Percentiles rank a stretch among this genome's conserved stretches.
phyloP scores from a whole-genome alignment of 2,888 invertebrate species.

The Stenoptilia bipunctidactyla region DNA sequence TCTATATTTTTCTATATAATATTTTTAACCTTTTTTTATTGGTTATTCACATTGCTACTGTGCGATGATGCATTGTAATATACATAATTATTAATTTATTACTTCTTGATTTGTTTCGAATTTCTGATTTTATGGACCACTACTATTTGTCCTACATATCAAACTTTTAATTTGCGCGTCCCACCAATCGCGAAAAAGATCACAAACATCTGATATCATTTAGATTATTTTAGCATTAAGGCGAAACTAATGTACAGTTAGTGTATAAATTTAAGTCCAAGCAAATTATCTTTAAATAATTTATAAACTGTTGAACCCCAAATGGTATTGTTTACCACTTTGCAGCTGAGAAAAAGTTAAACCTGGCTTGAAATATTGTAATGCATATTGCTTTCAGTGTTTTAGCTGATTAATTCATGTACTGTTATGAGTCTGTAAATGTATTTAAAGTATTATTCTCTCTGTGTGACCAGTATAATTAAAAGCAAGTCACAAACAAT shows the following conservation, averaged over 20 bases:
- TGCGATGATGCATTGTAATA: constrained; percentile 43
- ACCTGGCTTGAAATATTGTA: constrained; percentile 52
- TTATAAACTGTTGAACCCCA: constrained; percentile 55
- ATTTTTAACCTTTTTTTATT: constrained; percentile 41
- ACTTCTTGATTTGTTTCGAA: constrained; percentile 32
- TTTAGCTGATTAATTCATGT: constrained; percentile 50
- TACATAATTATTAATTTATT: constrained; percentile 43
- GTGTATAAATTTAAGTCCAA: constrained; percentile 71
- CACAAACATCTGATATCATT: constrained; percentile 52
- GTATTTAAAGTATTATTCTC: constrained; percentile 28
- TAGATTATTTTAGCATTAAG: constrained; percentile 73
- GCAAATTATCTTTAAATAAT: constrained; percentile 60
- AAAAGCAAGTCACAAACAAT: constrained; percentile 57
- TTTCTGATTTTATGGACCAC: constrained; percentile 49
- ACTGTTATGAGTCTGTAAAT: constrained; percentile 33
- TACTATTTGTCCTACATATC: constrained; percentile 53
- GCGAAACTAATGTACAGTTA: constrained; percentile 74
- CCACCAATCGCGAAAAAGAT: background rate
- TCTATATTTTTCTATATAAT: constrained; percentile 37
- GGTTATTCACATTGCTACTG: constrained; percentile 43
- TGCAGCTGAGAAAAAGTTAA: constrained; percentile 42
- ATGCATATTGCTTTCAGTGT: constrained; percentile 57
- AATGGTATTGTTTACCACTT: constrained; percentile 59
- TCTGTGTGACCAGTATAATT: constrained; percentile 35
- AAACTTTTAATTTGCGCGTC: constrained; percentile 49